Evolutionary conservation across 1,140 invertebrate species (phyloP).

Genomic region (Ridgeia piscesae): DNA sequence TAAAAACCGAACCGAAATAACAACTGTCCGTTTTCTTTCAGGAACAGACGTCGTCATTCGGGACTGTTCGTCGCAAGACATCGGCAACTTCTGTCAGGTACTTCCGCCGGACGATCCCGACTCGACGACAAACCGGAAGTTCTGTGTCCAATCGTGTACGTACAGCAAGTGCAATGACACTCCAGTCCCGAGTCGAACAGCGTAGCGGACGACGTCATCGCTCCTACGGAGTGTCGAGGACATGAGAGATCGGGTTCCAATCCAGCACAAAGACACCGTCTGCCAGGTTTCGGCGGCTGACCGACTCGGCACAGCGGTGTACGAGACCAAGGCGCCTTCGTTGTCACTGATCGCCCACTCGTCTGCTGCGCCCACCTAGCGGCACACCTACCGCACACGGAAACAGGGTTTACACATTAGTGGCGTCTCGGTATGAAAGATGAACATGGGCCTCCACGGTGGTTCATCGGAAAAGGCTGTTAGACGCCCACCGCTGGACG

Average conservation of each 20-base stretch:
- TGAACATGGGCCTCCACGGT: background rate
- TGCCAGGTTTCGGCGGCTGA: background rate
- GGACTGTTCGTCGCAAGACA: background rate
- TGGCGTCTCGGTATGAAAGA: background rate
- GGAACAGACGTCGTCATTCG: background rate
- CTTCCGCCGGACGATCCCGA: background rate
- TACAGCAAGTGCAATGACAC: background rate
- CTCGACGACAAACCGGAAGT: background rate
- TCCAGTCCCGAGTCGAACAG: background rate
- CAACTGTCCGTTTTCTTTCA: background rate
- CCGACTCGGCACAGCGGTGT: background rate
- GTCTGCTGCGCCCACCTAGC: no score
- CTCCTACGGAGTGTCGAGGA: background rate
- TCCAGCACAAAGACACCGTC: background rate
- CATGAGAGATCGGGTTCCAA: no score
- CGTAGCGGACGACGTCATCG: background rate
- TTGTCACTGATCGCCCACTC: background rate
- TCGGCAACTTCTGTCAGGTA: background rate
- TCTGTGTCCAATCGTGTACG: background rate
- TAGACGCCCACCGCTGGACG: background rate
- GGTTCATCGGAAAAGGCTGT: background rate
- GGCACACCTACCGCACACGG: background rate
- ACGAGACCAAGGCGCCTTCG: background rate
- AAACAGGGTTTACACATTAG: background rate
- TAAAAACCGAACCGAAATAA: no score